These are phyloP conservation scores for Aurelia coerulea DNA, from an alignment of 30 jellyfish, hydroid and myxozoan species.

Conservation along the genomic window DNA sequence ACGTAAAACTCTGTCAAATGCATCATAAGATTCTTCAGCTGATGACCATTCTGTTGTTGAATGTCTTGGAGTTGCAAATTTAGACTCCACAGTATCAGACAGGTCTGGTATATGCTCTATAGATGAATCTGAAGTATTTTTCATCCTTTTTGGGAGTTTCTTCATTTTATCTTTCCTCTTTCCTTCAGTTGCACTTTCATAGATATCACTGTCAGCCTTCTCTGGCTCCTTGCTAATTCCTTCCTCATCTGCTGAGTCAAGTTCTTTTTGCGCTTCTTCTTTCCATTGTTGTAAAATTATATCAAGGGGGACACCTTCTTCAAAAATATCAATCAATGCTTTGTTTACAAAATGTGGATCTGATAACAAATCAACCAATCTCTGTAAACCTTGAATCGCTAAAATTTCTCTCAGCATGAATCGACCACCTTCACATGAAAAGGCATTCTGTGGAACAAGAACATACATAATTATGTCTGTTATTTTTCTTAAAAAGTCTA, in stretches of 20 bases:
- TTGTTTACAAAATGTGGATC: constrained; percentile 83
- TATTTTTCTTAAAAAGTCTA: constrained; percentile 77
- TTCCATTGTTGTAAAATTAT: constrained; percentile 59
- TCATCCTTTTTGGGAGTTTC: background rate
- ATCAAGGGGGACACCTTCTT: constrained; percentile 84
- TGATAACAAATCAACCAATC: constrained; percentile 72
- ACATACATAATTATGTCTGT: constrained; percentile 79
- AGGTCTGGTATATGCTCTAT: constrained; percentile 29
- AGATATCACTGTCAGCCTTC: constrained; percentile 25
- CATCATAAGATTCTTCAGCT: constrained; percentile 70
- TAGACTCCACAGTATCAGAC: constrained; percentile 60
- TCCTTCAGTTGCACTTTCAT: constrained; percentile 61
- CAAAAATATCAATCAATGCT: constrained; percentile 86
- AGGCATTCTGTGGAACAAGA: constrained; percentile 70
- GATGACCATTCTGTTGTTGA: constrained; percentile 75
- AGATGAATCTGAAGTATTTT: constrained; percentile 32
- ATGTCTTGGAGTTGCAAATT: constrained; percentile 78
- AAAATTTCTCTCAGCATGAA: constrained; percentile 90
- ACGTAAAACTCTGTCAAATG: constrained; percentile 65
- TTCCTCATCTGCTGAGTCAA: constrained; percentile 35
- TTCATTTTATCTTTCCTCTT: constrained; percentile 3
- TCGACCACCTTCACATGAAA: constrained; percentile 95
- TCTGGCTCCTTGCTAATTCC: background rate
- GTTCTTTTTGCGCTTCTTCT: constrained; percentile 72
- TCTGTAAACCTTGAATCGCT: constrained; percentile 82